Evolutionary conservation across 2,797 vertebrate genomes (phyloP), one percentile per base, ranked within the genome.

Genomic region (Mus minutoides): DNA sequence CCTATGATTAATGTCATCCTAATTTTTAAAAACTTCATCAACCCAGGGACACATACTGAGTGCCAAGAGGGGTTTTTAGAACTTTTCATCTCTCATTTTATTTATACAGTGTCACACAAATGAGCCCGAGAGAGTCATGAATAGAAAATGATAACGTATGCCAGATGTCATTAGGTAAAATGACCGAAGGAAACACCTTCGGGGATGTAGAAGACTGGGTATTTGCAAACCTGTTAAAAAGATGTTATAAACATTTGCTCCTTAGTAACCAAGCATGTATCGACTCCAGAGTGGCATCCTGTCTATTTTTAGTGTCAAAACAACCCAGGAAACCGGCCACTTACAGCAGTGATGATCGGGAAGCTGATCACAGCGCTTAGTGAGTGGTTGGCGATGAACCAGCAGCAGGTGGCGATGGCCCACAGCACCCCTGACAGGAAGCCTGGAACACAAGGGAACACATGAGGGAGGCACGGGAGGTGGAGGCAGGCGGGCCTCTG

Each of bases 341-440:
- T 99, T 98, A 99, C 99, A 22, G 99, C 98, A 10, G 98, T 99
- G 96, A 99, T 98, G 73, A 99, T 99, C 8, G 99, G 99, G 96
- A 99, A 99, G 87, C 99, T 99, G 98, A 99, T 93, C 19, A 99
- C 99, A 2, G 99, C 98, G 83, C 99, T 99, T 90, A 99, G 98
- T 97, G 99, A 99, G 94, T 98, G 98, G 98, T 99, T 99, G 71
- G 99, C 99, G 88, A 99, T 84, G 97, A 99, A 99, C 99, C 99
- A 99, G 97, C 99, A 99, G 98, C 99, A 99, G 75, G 98, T 99
- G 14, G 98, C 99, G 60, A 99, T 88, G 0, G 98, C 98, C 99
- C 99, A 99, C 97, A 99, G 99, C 64, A 98, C 34, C 54, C 99
- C 99, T n/a, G 98, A 99, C 90, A 98, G 85, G 98, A 99, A 98